phyloP scores from a whole-genome alignment of 2,113 vertebrate species.

The Raja brachyura region DNA sequence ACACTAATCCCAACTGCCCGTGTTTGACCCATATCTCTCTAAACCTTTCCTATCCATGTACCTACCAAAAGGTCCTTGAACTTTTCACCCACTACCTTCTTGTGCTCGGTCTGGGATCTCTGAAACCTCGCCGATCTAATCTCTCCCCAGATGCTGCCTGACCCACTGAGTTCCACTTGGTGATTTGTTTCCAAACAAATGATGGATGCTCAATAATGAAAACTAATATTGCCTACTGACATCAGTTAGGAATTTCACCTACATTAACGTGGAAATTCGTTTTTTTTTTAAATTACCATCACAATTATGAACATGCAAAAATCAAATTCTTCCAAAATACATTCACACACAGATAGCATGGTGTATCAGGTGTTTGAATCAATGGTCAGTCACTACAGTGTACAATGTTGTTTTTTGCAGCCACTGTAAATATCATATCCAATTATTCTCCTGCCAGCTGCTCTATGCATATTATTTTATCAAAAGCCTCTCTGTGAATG shows the following conservation, averaged over 20 bases:
- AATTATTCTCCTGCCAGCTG: slow-evolving; percentile 22
- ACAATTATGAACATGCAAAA: neutral
- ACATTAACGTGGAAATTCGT: neutral
- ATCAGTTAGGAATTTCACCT: neutral
- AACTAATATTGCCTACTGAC: neutral
- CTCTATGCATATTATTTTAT: neutral
- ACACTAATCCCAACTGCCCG: no score
- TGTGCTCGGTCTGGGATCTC: no score
- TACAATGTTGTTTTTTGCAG: neutral
- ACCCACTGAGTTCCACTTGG: no score
- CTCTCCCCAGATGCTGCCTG: no score
- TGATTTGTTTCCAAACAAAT: neutral
- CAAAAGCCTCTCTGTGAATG: neutral
- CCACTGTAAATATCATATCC: neutral
- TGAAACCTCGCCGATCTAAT: no score
- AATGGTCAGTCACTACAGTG: neutral
- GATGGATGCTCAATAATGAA: neutral
- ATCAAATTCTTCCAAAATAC: no score
- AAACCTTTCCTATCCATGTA: no score
- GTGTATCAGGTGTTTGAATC: neutral
- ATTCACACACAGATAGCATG: neutral
- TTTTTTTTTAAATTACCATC: no score
- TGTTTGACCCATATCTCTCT: no score
- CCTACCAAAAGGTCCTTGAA: no score
- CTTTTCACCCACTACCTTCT: no score